Conservation (phyloP, 2,113 vertebrate species). For the Atlantisia rogersi region DNA sequence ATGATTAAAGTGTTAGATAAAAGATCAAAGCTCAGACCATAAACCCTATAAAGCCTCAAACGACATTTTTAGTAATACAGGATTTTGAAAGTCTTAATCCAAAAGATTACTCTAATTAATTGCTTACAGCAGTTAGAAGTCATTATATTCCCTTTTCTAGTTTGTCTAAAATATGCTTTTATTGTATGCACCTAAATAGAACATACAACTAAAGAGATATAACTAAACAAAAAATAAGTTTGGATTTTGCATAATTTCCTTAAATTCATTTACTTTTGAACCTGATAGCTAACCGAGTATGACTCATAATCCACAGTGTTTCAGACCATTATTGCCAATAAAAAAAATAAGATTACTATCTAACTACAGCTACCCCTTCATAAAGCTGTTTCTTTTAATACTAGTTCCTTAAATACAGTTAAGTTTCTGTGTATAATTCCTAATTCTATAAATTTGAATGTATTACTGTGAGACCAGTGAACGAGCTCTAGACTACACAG, state of each 20-base stretch:
- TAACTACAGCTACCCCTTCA: background rate
- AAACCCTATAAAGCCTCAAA: constrained; percentile 31
- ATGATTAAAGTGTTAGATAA: constrained; percentile 35
- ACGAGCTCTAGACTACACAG: background rate
- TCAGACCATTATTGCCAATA: background rate
- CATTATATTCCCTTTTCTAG: background rate
- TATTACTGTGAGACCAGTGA: background rate
- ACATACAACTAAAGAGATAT: background rate
- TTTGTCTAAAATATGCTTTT: background rate
- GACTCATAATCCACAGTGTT: background rate
- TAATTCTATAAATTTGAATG: background rate
- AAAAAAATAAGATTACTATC: background rate
- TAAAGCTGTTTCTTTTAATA: background rate
- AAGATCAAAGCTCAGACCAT: constrained; percentile 18
- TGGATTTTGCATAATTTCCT: background rate
- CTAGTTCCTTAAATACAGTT: background rate
- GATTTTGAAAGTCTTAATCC: background rate
- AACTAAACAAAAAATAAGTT: background rate
- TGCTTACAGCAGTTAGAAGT: background rate
- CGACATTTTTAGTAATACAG: constrained; percentile 8
- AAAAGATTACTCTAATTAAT: background rate
- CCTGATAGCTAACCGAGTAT: background rate
- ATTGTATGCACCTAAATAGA: background rate
- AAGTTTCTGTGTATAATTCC: background rate
- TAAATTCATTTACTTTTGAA: background rate